Conservation (phyloP, 1,140 invertebrate species). For the Cherax destructor region DNA sequence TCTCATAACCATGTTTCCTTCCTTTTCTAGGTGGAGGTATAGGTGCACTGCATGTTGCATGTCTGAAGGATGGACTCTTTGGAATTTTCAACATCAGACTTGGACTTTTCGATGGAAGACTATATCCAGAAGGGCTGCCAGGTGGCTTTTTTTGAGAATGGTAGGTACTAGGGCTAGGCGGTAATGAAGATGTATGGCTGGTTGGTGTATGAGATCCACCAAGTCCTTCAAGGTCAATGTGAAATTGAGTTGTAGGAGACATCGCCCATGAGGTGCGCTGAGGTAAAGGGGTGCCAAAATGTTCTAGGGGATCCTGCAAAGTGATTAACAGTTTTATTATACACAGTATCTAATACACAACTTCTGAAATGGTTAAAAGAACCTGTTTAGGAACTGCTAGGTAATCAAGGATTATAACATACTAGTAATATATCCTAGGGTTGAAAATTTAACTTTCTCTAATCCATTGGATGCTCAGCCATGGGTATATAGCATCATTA, state of each 20-base stretch:
- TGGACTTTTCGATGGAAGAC: slow-evolving; percentile 21
- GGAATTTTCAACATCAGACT: not conserved
- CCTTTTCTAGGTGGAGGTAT: slow-evolving; percentile 23
- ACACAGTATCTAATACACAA: not conserved
- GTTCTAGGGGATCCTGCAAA: slow-evolving; percentile 35
- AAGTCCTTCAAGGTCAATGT: slow-evolving; percentile 1
- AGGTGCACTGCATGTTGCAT: slow-evolving; percentile 12
- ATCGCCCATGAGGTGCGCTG: not conserved
- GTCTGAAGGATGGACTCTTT: slow-evolving; percentile 7
- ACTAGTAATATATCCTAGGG: too few relatives aligned
- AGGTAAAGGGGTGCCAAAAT: slow-evolving; percentile 19
- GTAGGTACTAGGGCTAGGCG: not conserved
- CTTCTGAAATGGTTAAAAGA: too few relatives aligned
- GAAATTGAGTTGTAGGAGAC: not conserved
- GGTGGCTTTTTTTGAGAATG: not conserved
- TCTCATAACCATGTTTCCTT: slow-evolving; percentile 13
- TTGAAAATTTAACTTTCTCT: too few relatives aligned
- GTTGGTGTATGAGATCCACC: not conserved
- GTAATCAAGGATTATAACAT: too few relatives aligned
- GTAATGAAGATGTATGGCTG: not conserved
- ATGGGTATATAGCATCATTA: too few relatives aligned
- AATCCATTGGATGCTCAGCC: too few relatives aligned
- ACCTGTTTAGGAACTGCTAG: too few relatives aligned
- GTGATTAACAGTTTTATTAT: not conserved
- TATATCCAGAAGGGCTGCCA: not conserved